A percentile compares a stretch with the other conserved stretches of the same genome.
These are phyloP conservation scores for Sebastolobus altivelis DNA, from an alignment of 2,797 vertebrate genomes.

Conservation along the genomic window DNA sequence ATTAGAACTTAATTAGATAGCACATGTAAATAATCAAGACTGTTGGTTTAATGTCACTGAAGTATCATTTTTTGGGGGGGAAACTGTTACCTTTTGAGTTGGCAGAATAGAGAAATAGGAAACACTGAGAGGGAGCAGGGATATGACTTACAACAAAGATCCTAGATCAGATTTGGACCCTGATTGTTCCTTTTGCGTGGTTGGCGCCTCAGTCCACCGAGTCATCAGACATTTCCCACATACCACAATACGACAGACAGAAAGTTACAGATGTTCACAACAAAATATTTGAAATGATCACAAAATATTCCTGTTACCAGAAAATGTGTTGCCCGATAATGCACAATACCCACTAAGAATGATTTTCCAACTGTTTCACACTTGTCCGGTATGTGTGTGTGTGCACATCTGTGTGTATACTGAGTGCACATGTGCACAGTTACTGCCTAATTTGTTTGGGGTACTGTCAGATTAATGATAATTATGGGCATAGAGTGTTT, in stretches of 20 bases:
- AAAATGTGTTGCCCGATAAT: neutral
- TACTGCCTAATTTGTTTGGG: conserved; percentile 70
- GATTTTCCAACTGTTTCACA: neutral
- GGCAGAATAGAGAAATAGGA: neutral
- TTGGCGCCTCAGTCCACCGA: neutral
- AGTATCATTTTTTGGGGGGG: neutral
- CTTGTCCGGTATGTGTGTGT: neutral
- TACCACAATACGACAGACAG: neutral
- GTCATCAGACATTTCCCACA: neutral
- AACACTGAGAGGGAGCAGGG: neutral
- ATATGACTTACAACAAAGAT: neutral
- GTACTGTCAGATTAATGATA: conserved; percentile 73
- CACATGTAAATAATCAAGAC: conserved; percentile 18
- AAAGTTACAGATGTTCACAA: neutral
- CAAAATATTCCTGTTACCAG: neutral
- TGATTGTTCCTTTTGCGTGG: too few species aligned
- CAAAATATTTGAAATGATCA: neutral
- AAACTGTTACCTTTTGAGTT: neutral
- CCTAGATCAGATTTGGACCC: neutral
- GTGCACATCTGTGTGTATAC: conserved; percentile 9
- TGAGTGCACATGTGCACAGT: conserved; percentile 42
- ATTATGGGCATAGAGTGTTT: conserved; percentile 55
- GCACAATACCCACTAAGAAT: neutral
- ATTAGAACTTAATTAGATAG: conserved; percentile 11
- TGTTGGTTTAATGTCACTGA: neutral